A percentile compares a stretch with the other conserved stretches of the same genome.
These are phyloP conservation scores for Drosophila nikananu DNA, from an alignment of 1,140 invertebrate species.

Conservation along the genomic window DNA sequence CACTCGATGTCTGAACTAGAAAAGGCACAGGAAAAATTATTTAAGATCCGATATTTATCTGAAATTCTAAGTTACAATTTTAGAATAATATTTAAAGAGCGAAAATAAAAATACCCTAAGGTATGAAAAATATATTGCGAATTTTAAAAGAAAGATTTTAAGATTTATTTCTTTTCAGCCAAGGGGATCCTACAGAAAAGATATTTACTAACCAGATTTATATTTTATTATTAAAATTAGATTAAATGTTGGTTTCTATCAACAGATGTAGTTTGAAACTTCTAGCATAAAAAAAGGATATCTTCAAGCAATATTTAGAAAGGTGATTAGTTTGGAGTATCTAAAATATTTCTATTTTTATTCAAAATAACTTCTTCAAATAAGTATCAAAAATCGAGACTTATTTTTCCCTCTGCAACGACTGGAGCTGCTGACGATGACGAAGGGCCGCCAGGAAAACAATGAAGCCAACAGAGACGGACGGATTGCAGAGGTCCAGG, in stretches of 20 bases:
- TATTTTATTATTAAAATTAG: background rate
- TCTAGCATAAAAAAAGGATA: background rate
- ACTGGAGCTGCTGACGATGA: constrained; percentile 64
- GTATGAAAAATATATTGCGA: background rate
- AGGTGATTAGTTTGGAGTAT: too few species aligned
- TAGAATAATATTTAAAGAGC: background rate
- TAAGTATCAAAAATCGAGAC: too few species aligned
- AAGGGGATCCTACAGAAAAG: too few species aligned
- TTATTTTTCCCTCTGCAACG: constrained; percentile 14
- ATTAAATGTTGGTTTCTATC: too few species aligned
- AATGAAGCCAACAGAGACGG: constrained; percentile 75
- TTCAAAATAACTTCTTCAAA: too few species aligned
- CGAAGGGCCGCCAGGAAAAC: constrained; percentile 82
- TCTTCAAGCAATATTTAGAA: background rate
- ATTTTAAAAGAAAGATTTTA: background rate
- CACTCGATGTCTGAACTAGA: constrained; percentile 15
- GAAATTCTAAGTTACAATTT: background rate
- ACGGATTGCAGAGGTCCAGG: constrained; percentile 42
- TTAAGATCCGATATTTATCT: background rate
- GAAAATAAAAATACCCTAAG: too few species aligned
- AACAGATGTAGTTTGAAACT: too few species aligned
- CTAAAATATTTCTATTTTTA: too few species aligned
- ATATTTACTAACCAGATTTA: background rate
- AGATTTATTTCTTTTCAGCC: too few species aligned
- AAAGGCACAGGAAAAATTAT: background rate